phyloP scores from a whole-genome alignment of 1,140 invertebrate genomes.

The Charaxes varanes region DNA sequence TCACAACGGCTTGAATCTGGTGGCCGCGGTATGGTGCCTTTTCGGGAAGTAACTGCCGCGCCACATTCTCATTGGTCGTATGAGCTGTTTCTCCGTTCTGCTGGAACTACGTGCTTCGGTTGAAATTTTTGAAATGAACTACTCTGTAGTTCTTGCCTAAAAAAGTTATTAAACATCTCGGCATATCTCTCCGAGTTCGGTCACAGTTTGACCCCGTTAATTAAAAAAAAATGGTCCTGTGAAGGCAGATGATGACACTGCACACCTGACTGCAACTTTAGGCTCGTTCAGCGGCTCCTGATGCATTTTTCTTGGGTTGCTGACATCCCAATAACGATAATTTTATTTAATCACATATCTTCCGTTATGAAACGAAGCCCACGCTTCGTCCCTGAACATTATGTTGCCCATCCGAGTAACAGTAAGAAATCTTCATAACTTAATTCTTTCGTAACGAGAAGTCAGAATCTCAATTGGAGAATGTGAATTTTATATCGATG shows the following conservation, averaged over 20 bases:
- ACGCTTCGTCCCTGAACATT: not conserved
- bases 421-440: not conserved
- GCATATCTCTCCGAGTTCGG: constrained; percentile 10
- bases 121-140: too few species aligned
- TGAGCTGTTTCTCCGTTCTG: not conserved
- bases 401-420: not conserved
- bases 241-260: constrained; percentile 9
- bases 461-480: not conserved
- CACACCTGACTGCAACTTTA: constrained; percentile 12
- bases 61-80: not conserved
- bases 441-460: constrained; percentile 1
- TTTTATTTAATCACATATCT: not conserved
- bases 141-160: constrained; percentile 3
- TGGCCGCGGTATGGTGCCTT: not conserved
- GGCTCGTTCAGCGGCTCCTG: constrained; percentile 6
- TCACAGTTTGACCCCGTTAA: constrained; percentile 10
- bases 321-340: not conserved
- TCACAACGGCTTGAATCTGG: not conserved
- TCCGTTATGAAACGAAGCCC: not conserved
- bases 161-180: constrained; percentile 7
- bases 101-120: too few species aligned
- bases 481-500: constrained; percentile 9
- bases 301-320: constrained; percentile 9
- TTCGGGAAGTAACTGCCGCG: not conserved
- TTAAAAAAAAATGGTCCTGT: constrained; percentile 13